Conservation (phyloP, 2,888 invertebrate genomes). For the Laothoe populi region DNA sequence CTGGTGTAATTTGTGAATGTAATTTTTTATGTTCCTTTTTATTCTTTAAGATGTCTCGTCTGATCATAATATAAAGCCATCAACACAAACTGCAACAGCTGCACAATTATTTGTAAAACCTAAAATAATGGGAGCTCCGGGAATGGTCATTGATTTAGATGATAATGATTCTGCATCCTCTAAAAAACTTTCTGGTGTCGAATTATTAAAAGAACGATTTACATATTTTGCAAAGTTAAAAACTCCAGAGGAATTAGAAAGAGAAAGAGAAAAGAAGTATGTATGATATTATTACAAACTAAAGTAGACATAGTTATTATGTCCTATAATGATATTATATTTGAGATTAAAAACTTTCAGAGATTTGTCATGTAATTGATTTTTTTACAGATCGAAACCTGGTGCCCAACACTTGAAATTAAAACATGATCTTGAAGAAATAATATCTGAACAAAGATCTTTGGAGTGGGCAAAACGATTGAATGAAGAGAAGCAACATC, state of each 20-base stretch:
- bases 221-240: conserved; percentile 86
- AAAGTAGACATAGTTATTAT: too few relatives aligned
- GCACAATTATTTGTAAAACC: conserved; percentile 60
- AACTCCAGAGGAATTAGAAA: conserved; percentile 79
- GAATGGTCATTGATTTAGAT: conserved; percentile 75
- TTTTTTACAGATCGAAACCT: conserved; percentile 81
- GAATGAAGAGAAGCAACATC: conserved; percentile 76
- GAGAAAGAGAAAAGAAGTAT: conserved; percentile 84
- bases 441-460: conserved; percentile 89
- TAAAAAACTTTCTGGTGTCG: conserved; percentile 84
- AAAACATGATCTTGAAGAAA: conserved; percentile 87
- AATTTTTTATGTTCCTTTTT: not conserved
- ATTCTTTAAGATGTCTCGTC: conserved; percentile 44
- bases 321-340: not conserved
- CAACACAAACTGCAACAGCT: conserved; percentile 48
- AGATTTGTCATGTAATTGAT: conserved; percentile 16
- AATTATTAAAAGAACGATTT: conserved; percentile 89
- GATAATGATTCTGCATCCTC: conserved; percentile 45
- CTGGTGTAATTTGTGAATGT: too few relatives aligned
- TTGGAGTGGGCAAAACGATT: conserved; percentile 88
- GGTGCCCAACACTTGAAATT: conserved; percentile 89
- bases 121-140: conserved; percentile 79
- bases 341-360: not conserved
- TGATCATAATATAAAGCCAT: conserved; percentile 42
- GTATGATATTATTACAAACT: not conserved